These are phyloP conservation scores for Garrulus glandarius DNA, from an alignment of 2,797 vertebrate genomes.

Conservation along the genomic window DNA sequence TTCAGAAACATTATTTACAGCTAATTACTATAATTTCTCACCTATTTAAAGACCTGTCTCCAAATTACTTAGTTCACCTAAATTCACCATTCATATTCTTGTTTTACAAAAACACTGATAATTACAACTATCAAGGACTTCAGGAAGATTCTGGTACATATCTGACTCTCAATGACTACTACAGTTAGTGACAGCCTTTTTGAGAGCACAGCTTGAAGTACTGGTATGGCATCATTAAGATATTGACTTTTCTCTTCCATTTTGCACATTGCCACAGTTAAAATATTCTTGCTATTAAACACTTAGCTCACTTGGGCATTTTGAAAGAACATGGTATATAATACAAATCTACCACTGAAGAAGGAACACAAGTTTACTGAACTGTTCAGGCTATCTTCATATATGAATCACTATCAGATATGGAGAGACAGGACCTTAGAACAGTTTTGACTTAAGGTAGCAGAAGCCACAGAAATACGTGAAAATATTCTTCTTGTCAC, in stretches of 20 bases:
- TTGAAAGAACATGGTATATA: not conserved
- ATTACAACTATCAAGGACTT: not conserved
- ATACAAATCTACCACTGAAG: not conserved
- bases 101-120: not conserved
- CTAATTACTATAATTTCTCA: not conserved
- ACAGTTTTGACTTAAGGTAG: not conserved
- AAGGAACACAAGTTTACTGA: not conserved
- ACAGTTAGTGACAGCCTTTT: not conserved
- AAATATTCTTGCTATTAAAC: not conserved
- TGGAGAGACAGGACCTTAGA: not conserved
- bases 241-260: not conserved
- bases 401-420: not conserved
- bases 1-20: not conserved
- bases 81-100: not conserved
- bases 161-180: not conserved
- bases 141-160: not conserved
- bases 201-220: not conserved
- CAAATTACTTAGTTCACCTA: not conserved
- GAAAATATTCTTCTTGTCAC: not conserved
- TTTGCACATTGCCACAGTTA: not conserved
- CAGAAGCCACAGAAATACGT: not conserved
- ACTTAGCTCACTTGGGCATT: not conserved
- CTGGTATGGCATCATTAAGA: not conserved
- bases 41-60: not conserved
- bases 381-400: not conserved